Evolutionary conservation across 1,140 invertebrate genomes (phyloP).

Genomic region (Ostrea denselamellosa): DNA sequence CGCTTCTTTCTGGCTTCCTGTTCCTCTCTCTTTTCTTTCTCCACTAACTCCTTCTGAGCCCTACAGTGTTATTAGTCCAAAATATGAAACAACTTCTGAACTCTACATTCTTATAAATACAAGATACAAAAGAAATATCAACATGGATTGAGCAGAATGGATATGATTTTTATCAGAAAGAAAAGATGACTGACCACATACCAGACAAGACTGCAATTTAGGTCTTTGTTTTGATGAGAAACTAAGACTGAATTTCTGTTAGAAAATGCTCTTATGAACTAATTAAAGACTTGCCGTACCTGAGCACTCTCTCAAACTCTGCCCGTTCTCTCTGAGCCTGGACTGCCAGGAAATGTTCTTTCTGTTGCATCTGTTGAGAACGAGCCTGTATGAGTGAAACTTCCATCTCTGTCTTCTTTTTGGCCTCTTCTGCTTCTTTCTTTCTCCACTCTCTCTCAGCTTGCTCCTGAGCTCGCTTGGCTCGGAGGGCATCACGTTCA

Average conservation of each 20-base stretch:
- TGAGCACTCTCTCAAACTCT: conserved; percentile 78
- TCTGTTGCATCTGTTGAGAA: conserved; percentile 76
- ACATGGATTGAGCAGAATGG: no score
- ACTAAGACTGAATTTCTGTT: not conserved
- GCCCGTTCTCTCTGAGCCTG: conserved; percentile 78
- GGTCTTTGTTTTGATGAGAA: not conserved
- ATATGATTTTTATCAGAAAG: no score
- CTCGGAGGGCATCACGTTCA: conserved; percentile 77
- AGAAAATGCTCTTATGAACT: not conserved
- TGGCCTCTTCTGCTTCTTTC: conserved; percentile 76
- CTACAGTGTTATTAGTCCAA: conserved; percentile 64
- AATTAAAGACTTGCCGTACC: conserved; percentile 60
- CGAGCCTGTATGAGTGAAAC: conserved; percentile 76
- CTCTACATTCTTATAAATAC: not conserved
- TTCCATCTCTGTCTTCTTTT: conserved; percentile 76
- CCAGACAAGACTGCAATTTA: not conserved
- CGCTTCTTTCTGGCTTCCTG: conserved; percentile 65
- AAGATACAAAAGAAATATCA: not conserved
- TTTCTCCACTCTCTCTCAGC: conserved; percentile 78
- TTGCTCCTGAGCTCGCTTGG: conserved; percentile 78
- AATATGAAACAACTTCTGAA: not conserved
- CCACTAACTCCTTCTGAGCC: conserved; percentile 78
- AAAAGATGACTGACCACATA: not conserved
- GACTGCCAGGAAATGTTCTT: conserved; percentile 78
- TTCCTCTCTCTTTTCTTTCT: conserved; percentile 77